phyloP scores from a whole-genome alignment of 2,113 vertebrate genomes.

The Hippocampus zosterae region DNA sequence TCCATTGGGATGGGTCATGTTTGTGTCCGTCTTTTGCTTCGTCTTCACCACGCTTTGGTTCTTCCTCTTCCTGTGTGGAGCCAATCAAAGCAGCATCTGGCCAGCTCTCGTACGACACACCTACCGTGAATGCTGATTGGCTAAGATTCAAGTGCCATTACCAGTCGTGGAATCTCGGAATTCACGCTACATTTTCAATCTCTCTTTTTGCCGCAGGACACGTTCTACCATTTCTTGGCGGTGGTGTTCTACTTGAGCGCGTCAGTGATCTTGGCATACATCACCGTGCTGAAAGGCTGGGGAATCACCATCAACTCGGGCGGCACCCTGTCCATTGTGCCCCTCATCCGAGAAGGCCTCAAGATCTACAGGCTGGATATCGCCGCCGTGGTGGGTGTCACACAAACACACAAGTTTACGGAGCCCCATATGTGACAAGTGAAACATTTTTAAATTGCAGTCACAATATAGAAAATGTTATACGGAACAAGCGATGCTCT shows the following conservation, averaged over 20 bases:
- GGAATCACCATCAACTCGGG: neutral
- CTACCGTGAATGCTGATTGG: neutral
- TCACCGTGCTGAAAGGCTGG: slow-evolving; percentile 22
- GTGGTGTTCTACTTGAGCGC: slow-evolving; percentile 79
- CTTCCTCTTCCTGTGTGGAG: slow-evolving; percentile 68
- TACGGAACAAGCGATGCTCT: no score
- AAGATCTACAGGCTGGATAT: slow-evolving; percentile 65
- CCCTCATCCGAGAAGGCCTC: neutral
- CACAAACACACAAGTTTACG: neutral
- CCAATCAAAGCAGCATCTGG: slow-evolving; percentile 72
- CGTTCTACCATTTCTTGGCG: slow-evolving; percentile 67
- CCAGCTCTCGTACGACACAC: slow-evolving; percentile 70
- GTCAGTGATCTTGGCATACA: slow-evolving; percentile 58
- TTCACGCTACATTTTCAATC: neutral
- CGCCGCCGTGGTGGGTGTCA: slow-evolving; percentile 73
- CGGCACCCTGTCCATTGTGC: rapidly evolving
- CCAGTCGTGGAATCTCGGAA: neutral
- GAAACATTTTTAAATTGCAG: no score
- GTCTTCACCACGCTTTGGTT: slow-evolving; percentile 69
- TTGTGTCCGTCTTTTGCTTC: slow-evolving; percentile 80
- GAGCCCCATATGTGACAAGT: neutral
- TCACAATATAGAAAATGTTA: no score
- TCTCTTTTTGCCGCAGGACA: slow-evolving; percentile 61
- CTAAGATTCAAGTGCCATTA: neutral
- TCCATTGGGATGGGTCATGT: slow-evolving; percentile 81